Evolutionary conservation across 2,797 vertebrate species (phyloP), one percentile per base, ranked within the genome.

Genomic region (Neopelma chrysocephalum): DNA sequence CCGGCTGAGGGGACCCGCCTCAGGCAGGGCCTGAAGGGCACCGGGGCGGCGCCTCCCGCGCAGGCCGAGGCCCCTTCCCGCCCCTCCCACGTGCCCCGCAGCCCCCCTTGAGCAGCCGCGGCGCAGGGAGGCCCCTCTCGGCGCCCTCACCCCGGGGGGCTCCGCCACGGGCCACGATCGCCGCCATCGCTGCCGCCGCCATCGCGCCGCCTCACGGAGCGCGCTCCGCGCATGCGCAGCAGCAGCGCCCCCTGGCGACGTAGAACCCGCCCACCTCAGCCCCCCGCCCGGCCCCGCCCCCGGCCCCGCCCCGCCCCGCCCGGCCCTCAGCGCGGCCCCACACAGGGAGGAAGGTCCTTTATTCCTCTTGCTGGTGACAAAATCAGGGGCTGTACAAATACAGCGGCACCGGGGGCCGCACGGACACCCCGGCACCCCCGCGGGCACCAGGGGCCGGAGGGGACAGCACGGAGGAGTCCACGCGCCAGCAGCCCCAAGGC

Each of bases 281-380:
- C 62, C 54, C 25, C 34, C n/a, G n/a, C 36, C 31, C 40, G 4
- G 16, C 50, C 40, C 40, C 40, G 20, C 19, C 5, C 38, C 51
- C 48, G 13, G 15, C 45, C 71, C 54, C 32, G 27, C 14, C 5
- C 23, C n/a, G n/a, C n/a, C n/a, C n/a, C n/a, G n/a, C n/a, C 31
- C 32, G 4, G 50, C 50, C 26, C 50, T 17, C 16, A 51, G 3
- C 16, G 62, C 43, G 34, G 29, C 42, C 14, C n/a, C 3, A 26
- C 36, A 17, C 15, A 1, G 25, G 12, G 20, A 21, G 32, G 23
- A 71, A 42, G 12, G 68, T 53, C 36, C 50, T 98, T 98, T 97
- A 98, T 97, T 98, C 23, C 83, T 79, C 51, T 93, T 82, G 95
- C 93, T 94, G 95, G 64, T 97, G 97, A 95, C 97, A 97, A 97